A percentile compares a stretch with the other conserved stretches of the same genome.
phyloP scores from a whole-genome alignment of 2,113 vertebrate species.

The Sitta europaea region DNA sequence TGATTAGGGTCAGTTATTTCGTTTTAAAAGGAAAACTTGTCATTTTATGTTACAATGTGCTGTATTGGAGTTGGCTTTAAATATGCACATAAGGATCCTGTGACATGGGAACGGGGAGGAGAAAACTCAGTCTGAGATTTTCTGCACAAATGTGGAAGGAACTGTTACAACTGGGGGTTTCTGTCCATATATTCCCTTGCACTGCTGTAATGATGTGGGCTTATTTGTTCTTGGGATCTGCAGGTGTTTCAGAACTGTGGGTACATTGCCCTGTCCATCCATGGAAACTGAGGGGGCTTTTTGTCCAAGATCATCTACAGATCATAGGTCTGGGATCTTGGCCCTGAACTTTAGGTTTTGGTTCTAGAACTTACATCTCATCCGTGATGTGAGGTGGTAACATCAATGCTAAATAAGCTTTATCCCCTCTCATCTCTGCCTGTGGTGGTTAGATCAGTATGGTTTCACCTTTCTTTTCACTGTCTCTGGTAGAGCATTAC shows the following conservation, averaged over 20 bases:
- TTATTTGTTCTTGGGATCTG: background rate
- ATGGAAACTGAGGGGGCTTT: background rate
- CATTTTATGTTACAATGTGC: background rate
- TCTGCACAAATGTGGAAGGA: background rate
- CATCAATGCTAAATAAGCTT: background rate
- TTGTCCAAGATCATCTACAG: background rate
- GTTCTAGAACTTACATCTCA: background rate
- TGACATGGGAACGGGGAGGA: background rate
- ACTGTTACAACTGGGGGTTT: background rate
- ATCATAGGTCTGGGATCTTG: background rate
- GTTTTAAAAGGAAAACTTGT: background rate
- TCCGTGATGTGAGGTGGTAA: background rate
- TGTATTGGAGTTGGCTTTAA: background rate
- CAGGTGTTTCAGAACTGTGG: background rate
- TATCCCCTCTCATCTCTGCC: background rate
- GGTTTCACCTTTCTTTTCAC: background rate
- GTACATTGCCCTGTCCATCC: background rate
- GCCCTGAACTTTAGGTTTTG: background rate
- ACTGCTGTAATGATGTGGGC: background rate
- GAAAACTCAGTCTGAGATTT: background rate
- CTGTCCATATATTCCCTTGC: background rate
- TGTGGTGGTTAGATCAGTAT: background rate
- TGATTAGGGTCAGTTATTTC: background rate
- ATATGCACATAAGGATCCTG: background rate
- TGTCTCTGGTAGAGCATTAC: background rate